phyloP scores from a whole-genome alignment of 2,113 vertebrate species.

The Vidua macroura region DNA sequence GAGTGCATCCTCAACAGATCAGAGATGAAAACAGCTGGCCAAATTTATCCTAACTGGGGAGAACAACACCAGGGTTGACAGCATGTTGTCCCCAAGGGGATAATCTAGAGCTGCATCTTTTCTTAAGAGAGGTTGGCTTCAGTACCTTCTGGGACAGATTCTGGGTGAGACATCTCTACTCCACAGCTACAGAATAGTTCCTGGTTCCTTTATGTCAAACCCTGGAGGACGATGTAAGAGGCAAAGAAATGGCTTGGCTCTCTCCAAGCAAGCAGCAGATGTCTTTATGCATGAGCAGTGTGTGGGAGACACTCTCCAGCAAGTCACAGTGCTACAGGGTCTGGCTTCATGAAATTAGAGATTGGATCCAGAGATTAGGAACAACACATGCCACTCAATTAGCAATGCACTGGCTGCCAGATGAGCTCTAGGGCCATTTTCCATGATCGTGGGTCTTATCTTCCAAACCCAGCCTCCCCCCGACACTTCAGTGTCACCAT shows the following conservation, averaged over 20 bases:
- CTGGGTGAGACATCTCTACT: background rate
- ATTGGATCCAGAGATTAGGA: slow-evolving; percentile 32
- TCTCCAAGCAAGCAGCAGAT: slow-evolving; percentile 60
- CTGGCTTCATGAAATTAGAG: slow-evolving; percentile 37
- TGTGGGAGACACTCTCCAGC: slow-evolving; percentile 55
- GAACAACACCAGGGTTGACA: background rate
- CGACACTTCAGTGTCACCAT: background rate
- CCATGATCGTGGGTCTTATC: background rate
- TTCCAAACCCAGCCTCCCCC: background rate
- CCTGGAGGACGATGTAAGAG: background rate
- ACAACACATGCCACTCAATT: slow-evolving; percentile 45
- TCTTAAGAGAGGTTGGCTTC: background rate
- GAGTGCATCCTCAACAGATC: background rate
- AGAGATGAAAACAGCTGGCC: background rate
- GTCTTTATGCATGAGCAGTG: slow-evolving; percentile 45
- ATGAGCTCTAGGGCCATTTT: slow-evolving; percentile 9
- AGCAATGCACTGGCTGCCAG: slow-evolving; percentile 20
- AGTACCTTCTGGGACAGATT: background rate
- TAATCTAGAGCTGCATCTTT: background rate
- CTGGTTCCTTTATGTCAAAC: background rate
- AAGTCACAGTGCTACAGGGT: slow-evolving; percentile 24
- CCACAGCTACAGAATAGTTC: background rate
- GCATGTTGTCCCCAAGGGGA: background rate
- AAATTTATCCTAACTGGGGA: background rate
- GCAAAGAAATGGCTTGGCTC: slow-evolving; percentile 27